Percentiles rank a stretch among this genome's conserved stretches.
These are phyloP conservation scores for Pseudonaja textilis DNA, from an alignment of 2,113 vertebrate species.

Conservation along the genomic window DNA sequence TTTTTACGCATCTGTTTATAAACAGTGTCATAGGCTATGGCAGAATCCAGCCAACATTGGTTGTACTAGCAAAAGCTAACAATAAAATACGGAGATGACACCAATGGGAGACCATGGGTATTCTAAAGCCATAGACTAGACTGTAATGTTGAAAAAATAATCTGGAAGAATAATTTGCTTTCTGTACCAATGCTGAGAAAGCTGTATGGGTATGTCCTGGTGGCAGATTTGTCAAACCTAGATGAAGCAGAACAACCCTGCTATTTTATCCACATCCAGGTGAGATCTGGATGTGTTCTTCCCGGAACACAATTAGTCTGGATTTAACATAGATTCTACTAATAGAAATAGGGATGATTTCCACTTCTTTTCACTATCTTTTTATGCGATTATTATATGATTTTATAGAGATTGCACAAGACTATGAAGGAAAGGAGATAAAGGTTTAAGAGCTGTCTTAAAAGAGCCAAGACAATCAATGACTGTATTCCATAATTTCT, in stretches of 20 bases:
- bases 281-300: background rate
- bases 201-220: background rate
- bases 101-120: background rate
- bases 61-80: background rate
- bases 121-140: background rate
- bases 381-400: background rate
- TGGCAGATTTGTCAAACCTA: background rate
- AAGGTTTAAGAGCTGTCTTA: background rate
- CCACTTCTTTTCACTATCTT: background rate
- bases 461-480: background rate
- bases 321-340: background rate
- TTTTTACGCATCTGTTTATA: background rate
- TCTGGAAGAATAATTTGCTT: background rate
- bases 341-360: background rate
- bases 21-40: background rate
- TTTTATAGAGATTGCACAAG: background rate
- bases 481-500: background rate
- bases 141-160: background rate
- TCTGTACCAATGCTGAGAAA: background rate
- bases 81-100: background rate
- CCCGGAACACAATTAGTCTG: background rate
- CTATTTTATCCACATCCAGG: background rate
- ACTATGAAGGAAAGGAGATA: background rate
- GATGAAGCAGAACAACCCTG: background rate
- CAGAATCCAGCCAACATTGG: background rate